Base-by-base conservation (phyloP, 1,140 invertebrate species). In the Limonius californicus region DNA sequence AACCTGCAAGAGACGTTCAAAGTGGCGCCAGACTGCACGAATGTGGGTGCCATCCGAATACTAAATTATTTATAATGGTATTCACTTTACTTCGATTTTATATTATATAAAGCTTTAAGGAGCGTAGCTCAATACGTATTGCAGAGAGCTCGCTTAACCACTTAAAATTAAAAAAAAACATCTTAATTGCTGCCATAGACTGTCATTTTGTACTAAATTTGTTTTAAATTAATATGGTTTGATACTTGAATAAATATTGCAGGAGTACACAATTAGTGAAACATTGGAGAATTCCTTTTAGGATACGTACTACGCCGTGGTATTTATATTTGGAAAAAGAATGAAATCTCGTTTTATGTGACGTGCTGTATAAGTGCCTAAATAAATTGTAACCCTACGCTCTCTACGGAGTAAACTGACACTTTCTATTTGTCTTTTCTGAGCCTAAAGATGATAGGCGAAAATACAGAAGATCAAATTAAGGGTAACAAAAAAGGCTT, bases 11-110 rank as follows among this genome's bases (percentile, higher is more conserved):
- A 35, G 27, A 23, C 53, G 20, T 39, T 43, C 27, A 21, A 32
- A 58, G 45, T 35, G 50, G 54, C 61, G 43, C 45, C 45, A 50
- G 45, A 50, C 45, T 18, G 42, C 14, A 50, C 4, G 19, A 50
- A 50, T 21, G 43, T 18, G 12, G 15, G 6, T 18, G 15, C 4
- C 4, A 45, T 45, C 15, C n/a, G n/a, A 4, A 45, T 45, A 45
- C 43, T 45, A 45, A 45, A 45, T 45, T 45, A 45, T 45, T 45
- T 45, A 45, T 45, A 18, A 18, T 7, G 15, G 43, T 18, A 45
- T 32, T 6, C 11, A 32, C 4, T 11, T 32, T 6, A 32, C 11
- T 32, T 32, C 27, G 11, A 32, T 32, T 6, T 32, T 32, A 6
- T 32, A 32, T 4, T 32, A 32, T 11, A 4, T 32, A 32, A 32